Percentiles rank a stretch among this genome's conserved stretches.
These are phyloP conservation scores for Odontomachus brunneus DNA, from an alignment of 1,140 invertebrate species.

Conservation along the genomic window DNA sequence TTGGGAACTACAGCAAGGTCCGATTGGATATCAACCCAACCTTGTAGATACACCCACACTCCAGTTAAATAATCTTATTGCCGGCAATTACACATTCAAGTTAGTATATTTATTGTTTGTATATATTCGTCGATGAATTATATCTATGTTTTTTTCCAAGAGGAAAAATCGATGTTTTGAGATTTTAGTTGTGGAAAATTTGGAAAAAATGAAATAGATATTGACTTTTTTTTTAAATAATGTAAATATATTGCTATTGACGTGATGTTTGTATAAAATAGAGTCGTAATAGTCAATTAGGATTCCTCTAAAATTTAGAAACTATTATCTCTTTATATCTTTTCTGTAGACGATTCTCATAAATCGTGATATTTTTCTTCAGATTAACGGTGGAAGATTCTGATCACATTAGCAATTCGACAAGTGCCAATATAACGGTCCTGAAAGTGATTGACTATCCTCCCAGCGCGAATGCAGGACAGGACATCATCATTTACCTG, in stretches of 20 bases:
- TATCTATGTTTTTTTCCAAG: no score
- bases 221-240: no score
- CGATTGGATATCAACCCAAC: constrained; percentile 93
- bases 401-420: constrained; percentile 94
- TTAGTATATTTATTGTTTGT: constrained; percentile 79
- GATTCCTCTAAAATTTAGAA: no score
- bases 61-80: constrained; percentile 92
- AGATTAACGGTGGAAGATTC: constrained; percentile 96
- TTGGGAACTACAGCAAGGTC: constrained; percentile 96
- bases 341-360: no score
- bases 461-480: constrained; percentile 96
- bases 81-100: constrained; percentile 97
- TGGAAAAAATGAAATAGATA: no score
- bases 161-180: no score
- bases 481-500: constrained; percentile 95
- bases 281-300: no score
- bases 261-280: no score
- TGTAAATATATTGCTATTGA: no score
- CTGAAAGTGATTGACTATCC: constrained; percentile 97
- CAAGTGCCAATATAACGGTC: constrained; percentile 95
- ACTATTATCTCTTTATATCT: no score
- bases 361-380: constrained; percentile 57
- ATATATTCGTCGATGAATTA: no score
- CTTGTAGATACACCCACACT: constrained; percentile 93
- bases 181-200: no score